phyloP scores from a whole-genome alignment of 2,888 invertebrate species.

The Heliconius hortense region DNA sequence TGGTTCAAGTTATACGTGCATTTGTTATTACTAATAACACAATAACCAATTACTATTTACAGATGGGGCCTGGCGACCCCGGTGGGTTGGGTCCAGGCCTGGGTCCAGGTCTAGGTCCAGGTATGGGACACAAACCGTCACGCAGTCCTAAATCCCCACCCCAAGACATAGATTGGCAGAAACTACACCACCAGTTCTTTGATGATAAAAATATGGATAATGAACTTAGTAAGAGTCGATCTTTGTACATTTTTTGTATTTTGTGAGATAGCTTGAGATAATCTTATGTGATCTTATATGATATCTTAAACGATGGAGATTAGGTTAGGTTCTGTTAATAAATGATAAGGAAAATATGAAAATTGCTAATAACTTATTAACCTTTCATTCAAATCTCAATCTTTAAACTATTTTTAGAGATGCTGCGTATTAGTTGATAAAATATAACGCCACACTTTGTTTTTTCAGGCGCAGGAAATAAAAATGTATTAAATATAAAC shows the following conservation, averaged over 20 bases:
- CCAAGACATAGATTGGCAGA: slow-evolving; percentile 93
- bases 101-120: slow-evolving; percentile 62
- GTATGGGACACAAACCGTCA: slow-evolving; percentile 69
- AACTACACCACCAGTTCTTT: slow-evolving; percentile 93
- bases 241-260: not conserved
- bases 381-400: too few relatives aligned
- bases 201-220: slow-evolving; percentile 85
- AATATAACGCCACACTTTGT: too few relatives aligned
- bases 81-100: slow-evolving; percentile 71
- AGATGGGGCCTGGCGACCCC: slow-evolving; percentile 78
- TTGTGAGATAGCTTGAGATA: not conserved
- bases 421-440: too few relatives aligned
- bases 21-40: not conserved
- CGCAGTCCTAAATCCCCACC: slow-evolving; percentile 63
- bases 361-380: too few relatives aligned
- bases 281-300: too few relatives aligned
- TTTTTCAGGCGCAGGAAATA: too few relatives aligned
- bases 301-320: not conserved
- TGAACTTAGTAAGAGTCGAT: slow-evolving; percentile 63
- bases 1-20: too few relatives aligned
- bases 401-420: too few relatives aligned
- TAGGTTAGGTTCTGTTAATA: not conserved
- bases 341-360: not conserved
- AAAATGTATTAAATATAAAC: too few relatives aligned
- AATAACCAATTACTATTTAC: slow-evolving; percentile 30